Evolutionary conservation across 2,888 invertebrate genomes (phyloP), one percentile per base, ranked within the genome.

Genomic region (Harpagoxenus sublaevis): DNA sequence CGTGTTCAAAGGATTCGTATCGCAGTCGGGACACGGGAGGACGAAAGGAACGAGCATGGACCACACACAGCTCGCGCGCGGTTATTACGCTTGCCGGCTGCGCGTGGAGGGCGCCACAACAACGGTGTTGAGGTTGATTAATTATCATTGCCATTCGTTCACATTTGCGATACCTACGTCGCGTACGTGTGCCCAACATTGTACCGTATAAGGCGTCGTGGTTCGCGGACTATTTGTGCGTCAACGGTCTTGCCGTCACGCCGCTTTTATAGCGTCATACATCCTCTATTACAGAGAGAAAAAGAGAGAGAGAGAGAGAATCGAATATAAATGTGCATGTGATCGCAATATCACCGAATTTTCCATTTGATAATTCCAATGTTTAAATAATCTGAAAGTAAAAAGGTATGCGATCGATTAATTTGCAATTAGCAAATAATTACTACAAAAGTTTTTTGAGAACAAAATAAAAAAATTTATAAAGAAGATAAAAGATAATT

Each of bases 71-170:
- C 90, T 89, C 86, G 90, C 88, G 86, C 86, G 51, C 79, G 48
- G 73, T 93, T 92, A 93, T 93, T 91, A 92, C 90, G 91, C 87
- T 79, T 60, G 86, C 86, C 81, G 86, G 86, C 86, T 87, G 85
- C 83, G 89, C 86, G 82, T 79, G 73, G 71, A 91, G 89, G 91
- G 91, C 89, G 91, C 88, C 90, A 89, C 88, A 87, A 84, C 73
- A 81, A 60, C 82, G 89, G 90, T 89, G 89, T 91, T 91, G 92
- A 90, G 87, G 88, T 92, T 93, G 93, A 93, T 93, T 93, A 92
- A 93, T 93, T 93, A 93, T 92, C 90, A 92, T 91, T 90, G 88
- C 92, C 89, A 85, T 87, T 85, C 87, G 86, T 85, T 88, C 89
- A 66, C 89, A 86, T 89, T 86, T 82, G 79, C 86, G 86, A 85